Base-by-base conservation (phyloP, 2,888 invertebrate species). In the Campopleginae sp. region DNA sequence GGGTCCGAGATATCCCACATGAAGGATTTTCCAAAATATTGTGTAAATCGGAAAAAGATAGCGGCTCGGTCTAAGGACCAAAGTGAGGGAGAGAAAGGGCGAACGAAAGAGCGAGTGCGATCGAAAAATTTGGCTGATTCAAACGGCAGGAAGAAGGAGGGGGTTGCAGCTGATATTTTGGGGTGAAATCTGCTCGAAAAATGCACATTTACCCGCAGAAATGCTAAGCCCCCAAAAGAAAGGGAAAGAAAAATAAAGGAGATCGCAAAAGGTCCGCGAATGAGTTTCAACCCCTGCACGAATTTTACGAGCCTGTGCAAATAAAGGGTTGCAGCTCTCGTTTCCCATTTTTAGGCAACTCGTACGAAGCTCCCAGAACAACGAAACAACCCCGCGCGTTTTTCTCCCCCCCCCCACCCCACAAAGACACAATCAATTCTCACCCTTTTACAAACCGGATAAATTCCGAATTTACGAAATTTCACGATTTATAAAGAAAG, bases 11-110 rank as follows among this genome's bases (percentile, higher is more conserved):
- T 44, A 80, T 78, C 82, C 88, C 88, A 90, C 90, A 93, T 93
- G 92, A 92, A 93, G 91, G 93, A 93, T 93, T 93, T 80, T 94
- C 93, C 93, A 94, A 94, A 94, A 94, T 94, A 94, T 94, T 93
- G 93, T 93, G 93, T 93, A 93, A 94, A 94, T 93, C 93, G 91
- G 88, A 87, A 87, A 84, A 86, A 86, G 86, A 86, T 78, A 74
- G 42, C 5, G 19, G 10, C 19, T 46, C 76, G 65, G 68, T 14
- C 23, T 8, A 51, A 33, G 38, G 58, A 10, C 33, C 14, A 31
- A 48, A 46, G 65, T 27, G 61, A 42, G 8, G 19, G 46, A 23
- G 58, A 12, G n/a, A 1, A 31, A 31, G 8, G 10, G 17, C 33
- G 38, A 19, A 54, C 38, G 12, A 65, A 48, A 63, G 74, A 14